Conservation (phyloP, 1,140 invertebrate genomes). For the Neuroterus valhalla region DNA sequence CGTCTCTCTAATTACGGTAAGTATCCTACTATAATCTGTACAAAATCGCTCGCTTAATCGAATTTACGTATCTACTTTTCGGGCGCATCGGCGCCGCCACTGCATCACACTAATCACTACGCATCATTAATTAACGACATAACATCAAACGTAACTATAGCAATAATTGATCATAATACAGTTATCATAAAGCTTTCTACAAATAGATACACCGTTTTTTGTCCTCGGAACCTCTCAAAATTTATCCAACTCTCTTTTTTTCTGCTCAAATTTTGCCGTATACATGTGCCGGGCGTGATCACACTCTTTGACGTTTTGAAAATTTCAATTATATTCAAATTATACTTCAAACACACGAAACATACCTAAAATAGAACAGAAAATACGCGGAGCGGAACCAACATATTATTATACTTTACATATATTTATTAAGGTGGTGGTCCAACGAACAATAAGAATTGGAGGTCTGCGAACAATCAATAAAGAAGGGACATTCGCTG, state of each 20-base stretch:
- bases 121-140: constrained; percentile 63
- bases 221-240: constrained; percentile 38
- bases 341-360: constrained; percentile 25
- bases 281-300: constrained; percentile 68
- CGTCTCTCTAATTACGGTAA: constrained; percentile 45
- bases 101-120: constrained; percentile 56
- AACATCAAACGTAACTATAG: constrained; percentile 69
- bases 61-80: constrained; percentile 70
- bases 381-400: constrained; percentile 50
- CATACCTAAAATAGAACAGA: constrained; percentile 39
- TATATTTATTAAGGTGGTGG: neutral
- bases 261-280: constrained; percentile 61
- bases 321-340: constrained; percentile 38
- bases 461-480: no score
- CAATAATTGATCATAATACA: constrained; percentile 61
- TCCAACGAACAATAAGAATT: neutral
- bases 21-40: constrained; percentile 58
- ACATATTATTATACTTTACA: constrained; percentile 41
- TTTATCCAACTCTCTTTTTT: constrained; percentile 29
- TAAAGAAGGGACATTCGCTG: no score
- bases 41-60: constrained; percentile 52
- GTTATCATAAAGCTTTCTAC: constrained; percentile 70
- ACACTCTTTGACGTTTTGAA: constrained; percentile 62
- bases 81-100: constrained; percentile 71
- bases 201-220: constrained; percentile 64